Conservation (phyloP, 2,113 vertebrate genomes). For the Corythaixoides concolor region DNA sequence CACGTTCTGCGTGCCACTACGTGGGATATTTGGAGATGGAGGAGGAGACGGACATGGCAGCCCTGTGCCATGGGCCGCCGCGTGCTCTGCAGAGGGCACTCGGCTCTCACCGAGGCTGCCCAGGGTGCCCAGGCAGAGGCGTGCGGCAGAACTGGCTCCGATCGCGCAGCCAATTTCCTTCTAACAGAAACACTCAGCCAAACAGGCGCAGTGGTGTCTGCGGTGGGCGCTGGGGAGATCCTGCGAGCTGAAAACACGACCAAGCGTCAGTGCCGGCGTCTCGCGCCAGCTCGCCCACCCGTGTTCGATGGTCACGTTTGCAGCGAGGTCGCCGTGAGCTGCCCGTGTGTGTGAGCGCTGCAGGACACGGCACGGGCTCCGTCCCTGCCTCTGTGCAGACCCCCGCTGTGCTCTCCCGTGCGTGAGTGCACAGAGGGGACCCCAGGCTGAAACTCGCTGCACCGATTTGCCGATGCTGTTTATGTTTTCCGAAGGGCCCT, state of each 20-base stretch:
- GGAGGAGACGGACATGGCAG: too few relatives aligned
- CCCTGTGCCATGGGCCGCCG: too few relatives aligned
- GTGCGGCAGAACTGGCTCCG: rapidly evolving
- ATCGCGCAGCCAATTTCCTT: background rate
- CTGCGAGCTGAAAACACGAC: background rate
- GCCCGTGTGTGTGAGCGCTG: rapidly evolving
- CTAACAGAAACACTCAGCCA: background rate
- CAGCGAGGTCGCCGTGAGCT: rapidly evolving
- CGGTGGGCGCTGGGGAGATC: background rate
- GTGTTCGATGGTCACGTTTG: rapidly evolving
- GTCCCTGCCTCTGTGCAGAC: background rate
- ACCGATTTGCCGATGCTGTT: background rate
- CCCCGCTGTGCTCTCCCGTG: rapidly evolving
- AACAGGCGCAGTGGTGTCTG: rapidly evolving
- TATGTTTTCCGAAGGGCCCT: background rate
- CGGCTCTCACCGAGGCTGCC: background rate
- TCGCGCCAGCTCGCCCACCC: background rate
- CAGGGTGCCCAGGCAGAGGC: background rate
- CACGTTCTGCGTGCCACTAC: rapidly evolving
- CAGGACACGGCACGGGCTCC: background rate
- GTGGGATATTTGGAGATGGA: rapidly evolving
- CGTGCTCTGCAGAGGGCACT: conserved; percentile 35
- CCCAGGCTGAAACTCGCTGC: background rate
- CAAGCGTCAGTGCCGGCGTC: rapidly evolving
- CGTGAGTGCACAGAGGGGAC: background rate